phyloP scores from a whole-genome alignment of 2,113 vertebrate genomes.

The Cyanistes caeruleus region DNA sequence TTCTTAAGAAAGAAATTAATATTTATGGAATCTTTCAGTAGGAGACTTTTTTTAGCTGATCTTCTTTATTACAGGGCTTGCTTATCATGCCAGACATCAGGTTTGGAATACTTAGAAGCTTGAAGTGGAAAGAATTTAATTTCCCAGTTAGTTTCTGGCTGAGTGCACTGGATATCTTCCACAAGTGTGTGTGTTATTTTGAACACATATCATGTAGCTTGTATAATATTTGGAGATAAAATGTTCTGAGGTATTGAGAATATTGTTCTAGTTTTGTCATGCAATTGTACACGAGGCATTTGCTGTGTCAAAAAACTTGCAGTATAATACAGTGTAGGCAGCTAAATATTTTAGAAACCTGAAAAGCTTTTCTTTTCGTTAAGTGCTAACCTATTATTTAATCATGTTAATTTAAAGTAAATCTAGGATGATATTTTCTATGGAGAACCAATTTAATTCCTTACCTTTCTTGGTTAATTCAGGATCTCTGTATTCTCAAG shows the following conservation, averaged over 20 bases:
- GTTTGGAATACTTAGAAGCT: background rate
- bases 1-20: background rate
- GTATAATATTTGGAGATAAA: background rate
- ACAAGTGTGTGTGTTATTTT: background rate
- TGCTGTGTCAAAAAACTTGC: background rate
- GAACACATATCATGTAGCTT: background rate
- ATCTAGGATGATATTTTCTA: background rate
- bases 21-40: background rate
- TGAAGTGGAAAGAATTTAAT: conserved; percentile 10
- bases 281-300: background rate
- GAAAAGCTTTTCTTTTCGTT: background rate
- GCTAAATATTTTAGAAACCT: background rate
- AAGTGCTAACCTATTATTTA: background rate
- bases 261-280: background rate
- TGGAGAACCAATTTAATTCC: background rate
- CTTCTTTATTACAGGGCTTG: background rate
- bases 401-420: background rate
- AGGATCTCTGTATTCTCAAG: conserved; percentile 93
- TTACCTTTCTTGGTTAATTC: conserved; percentile 57
- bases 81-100: background rate
- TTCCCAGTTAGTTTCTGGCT: background rate
- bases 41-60: background rate
- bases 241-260: background rate
- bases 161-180: background rate
- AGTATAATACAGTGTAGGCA: background rate